Evolutionary conservation across 2,797 vertebrate genomes (phyloP), one percentile per base, ranked within the genome.

Genomic region (Liasis olivaceus): DNA sequence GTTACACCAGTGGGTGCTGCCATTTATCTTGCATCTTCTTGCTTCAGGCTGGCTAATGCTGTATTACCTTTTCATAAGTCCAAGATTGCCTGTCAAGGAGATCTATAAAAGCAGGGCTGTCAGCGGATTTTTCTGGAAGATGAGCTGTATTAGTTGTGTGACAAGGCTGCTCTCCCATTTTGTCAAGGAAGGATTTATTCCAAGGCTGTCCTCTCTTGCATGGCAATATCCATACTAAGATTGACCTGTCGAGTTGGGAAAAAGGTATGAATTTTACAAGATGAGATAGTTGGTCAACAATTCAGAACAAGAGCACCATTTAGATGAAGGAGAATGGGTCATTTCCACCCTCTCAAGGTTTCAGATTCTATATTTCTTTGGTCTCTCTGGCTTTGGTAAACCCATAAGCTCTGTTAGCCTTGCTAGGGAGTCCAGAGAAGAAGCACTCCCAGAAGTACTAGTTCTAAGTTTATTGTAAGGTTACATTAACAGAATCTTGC

Each of bases 1-100:
- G 72, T 62, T 87, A 91, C 90, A 91, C 93, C 95, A 60, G 1
- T 93, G 94, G 94, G 93, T 90, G 12, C 92, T 95, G 86, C 94
- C 93, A 93, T 96, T 97, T 96, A 94, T 95, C 60, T 93, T 92
- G 54, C 0, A 1, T 36, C 93, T 88, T 56, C 93, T 93, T 69
- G 42, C 93, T 95, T 90, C 89, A 47, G 54, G 42, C 90, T 94
- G 89, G 85, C 92, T 95, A 26, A 93, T 85, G 93, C 72, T 20
- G 59, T 56, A 72, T 90, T 1, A 0, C 88, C 66, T 92, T 93
- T 90, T 59, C 93, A 90, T 77, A 95, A 95, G 93, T 95, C 89
- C 94, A 88, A 93, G 89, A 47, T 94, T 93, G 93, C 86, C 28
- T 92, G 88, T 94, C 72, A 94, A 91, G 59, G 36, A 63, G 89